phyloP scores from a whole-genome alignment of 1,140 invertebrate species.

The Drosophila sp. region DNA sequence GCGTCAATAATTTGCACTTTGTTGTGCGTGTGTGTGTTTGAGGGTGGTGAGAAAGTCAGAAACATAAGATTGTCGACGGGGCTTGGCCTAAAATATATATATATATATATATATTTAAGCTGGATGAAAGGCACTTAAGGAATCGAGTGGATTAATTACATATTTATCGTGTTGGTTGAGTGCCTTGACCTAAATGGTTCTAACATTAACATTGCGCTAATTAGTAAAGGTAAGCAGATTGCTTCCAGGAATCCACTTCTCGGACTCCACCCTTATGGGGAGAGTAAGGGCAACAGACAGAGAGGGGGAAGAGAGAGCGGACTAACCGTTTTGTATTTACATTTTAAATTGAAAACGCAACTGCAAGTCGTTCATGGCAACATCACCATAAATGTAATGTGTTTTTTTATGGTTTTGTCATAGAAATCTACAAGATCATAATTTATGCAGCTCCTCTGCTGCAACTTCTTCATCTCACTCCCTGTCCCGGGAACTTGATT shows the following conservation, averaged over 20 bases:
- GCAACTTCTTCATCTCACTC: neutral
- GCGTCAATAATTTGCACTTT: slow-evolving; percentile 52
- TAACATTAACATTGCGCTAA: slow-evolving; percentile 31
- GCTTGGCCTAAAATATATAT: neutral
- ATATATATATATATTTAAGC: neutral
- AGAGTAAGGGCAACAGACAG: neutral
- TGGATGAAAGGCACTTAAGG: slow-evolving; percentile 20
- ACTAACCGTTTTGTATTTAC: slow-evolving; percentile 46
- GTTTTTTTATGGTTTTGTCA: slow-evolving; percentile 69
- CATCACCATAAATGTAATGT: slow-evolving; percentile 69
- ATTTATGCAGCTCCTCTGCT: slow-evolving; percentile 66
- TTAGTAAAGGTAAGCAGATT: slow-evolving; percentile 20
- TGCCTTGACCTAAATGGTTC: slow-evolving; percentile 56
- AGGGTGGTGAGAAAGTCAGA: neutral
- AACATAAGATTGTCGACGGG: slow-evolving; percentile 15
- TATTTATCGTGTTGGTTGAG: slow-evolving; percentile 52
- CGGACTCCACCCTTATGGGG: neutral
- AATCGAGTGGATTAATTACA: slow-evolving; percentile 60
- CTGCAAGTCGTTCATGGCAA: slow-evolving; percentile 41
- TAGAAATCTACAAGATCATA: slow-evolving; percentile 76
- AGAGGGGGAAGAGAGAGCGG: too few relatives aligned
- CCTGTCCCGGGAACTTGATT: slow-evolving; percentile 51
- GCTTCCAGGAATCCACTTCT: slow-evolving; percentile 5
- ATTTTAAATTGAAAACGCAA: slow-evolving; percentile 70
- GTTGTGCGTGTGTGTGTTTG: neutral